Evolutionary conservation across 2,797 vertebrate species (phyloP).

Genomic region (Spinibarbus caldwelli): DNA sequence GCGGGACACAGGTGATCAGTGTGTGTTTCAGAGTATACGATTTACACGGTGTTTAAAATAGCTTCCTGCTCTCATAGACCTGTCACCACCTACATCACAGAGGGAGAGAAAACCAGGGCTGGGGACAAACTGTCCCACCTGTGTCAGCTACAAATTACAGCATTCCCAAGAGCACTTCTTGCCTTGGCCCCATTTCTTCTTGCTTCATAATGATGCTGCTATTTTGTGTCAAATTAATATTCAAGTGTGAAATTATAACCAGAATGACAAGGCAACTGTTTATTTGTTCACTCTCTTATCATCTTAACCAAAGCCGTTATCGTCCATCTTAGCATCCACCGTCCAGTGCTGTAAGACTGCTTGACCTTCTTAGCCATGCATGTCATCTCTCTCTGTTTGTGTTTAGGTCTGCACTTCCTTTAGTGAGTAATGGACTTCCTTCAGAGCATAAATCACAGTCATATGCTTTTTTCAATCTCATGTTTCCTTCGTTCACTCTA

Average conservation of each 20-base stretch:
- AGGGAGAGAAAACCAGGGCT: constrained; percentile 40
- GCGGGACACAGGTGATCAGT: constrained; percentile 41
- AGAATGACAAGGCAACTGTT: constrained; percentile 62
- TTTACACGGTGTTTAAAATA: constrained; percentile 58
- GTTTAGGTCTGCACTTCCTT: constrained; percentile 78
- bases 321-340: constrained; percentile 62
- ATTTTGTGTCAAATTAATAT: constrained; percentile 53
- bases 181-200: constrained; percentile 61
- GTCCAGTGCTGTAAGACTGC: constrained; percentile 59
- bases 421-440: constrained; percentile 76
- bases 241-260: constrained; percentile 69
- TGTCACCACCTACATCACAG: constrained; percentile 58
- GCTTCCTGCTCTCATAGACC: constrained; percentile 60
- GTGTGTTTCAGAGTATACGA: constrained; percentile 41
- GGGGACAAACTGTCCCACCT: constrained; percentile 66
- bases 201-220: constrained; percentile 11
- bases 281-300: constrained; percentile 46
- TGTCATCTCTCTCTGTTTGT: constrained; percentile 73
- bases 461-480: constrained; percentile 44
- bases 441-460: constrained; percentile 77
- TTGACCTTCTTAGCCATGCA: constrained; percentile 71
- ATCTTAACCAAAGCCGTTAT: constrained; percentile 53
- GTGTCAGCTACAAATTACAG: constrained; percentile 68
- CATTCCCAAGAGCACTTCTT: constrained; percentile 68
- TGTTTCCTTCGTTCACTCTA: neutral